These are phyloP conservation scores for Holacanthella duospinosa DNA, from an alignment of 2,888 invertebrate genomes.

Conservation along the genomic window DNA sequence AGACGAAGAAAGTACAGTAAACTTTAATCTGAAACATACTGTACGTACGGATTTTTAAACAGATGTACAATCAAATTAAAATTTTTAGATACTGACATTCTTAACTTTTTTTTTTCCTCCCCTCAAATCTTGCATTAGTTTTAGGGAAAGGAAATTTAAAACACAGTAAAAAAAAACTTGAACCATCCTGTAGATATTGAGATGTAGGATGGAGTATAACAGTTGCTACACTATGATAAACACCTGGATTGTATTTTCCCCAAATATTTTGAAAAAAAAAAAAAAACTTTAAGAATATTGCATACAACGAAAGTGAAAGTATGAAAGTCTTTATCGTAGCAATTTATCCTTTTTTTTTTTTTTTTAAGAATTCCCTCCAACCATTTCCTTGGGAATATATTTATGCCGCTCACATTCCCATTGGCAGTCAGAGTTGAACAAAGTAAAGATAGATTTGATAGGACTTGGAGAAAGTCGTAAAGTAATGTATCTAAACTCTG, in stretches of 20 bases:
- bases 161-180: too few relatives aligned
- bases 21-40: too few relatives aligned
- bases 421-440: conserved; percentile 3
- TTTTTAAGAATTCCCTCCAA: neutral
- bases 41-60: too few relatives aligned
- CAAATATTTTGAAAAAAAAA: neutral
- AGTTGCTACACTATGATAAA: too few relatives aligned
- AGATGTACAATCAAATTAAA: too few relatives aligned
- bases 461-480: conserved; percentile 3
- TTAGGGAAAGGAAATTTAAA: too few relatives aligned
- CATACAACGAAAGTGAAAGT: conserved; percentile 10
- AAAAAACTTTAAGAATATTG: neutral
- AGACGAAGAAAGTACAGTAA: too few relatives aligned
- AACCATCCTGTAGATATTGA: too few relatives aligned
- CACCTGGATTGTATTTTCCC: neutral
- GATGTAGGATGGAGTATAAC: too few relatives aligned
- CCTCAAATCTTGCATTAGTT: too few relatives aligned
- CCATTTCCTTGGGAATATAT: neutral
- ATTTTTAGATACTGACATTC: too few relatives aligned
- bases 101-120: too few relatives aligned
- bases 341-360: conserved; percentile 29
- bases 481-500: neutral
- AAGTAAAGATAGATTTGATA: conserved; percentile 6
- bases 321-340: conserved; percentile 30
- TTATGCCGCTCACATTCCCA: neutral